These are phyloP conservation scores for Scolopax bukidnonensis DNA, from an alignment of 2,797 vertebrate species.

Conservation along the genomic window DNA sequence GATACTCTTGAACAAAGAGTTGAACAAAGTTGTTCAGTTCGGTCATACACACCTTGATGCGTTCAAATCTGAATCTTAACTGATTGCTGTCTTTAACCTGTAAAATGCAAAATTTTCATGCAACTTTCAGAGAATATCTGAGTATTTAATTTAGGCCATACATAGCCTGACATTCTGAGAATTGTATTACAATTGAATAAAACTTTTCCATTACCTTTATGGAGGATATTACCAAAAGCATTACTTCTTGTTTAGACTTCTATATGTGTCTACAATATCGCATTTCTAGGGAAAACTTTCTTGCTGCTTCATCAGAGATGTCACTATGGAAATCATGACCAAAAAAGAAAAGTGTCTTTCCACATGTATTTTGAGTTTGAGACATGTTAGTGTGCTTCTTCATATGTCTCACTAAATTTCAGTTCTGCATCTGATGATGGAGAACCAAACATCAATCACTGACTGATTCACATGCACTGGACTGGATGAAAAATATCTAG, in stretches of 20 bases:
- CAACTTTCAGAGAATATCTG: not conserved
- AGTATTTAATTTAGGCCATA: not conserved
- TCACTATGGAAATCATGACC: not conserved
- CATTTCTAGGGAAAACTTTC: not conserved
- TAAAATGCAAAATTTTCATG: not conserved
- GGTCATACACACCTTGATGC: not conserved
- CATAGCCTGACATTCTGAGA: not conserved
- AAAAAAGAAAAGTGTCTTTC: not conserved
- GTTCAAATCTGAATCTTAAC: not conserved
- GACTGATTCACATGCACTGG: not conserved
- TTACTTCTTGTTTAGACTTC: not conserved
- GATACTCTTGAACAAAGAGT: too few species aligned
- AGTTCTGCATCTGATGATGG: not conserved
- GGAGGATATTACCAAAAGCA: not conserved
- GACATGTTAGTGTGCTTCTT: not conserved
- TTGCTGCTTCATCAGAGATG: not conserved
- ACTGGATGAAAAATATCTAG: not conserved
- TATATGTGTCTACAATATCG: not conserved
- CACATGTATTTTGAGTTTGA: not conserved
- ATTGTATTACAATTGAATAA: not conserved
- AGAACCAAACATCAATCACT: not conserved
- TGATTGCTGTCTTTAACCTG: not conserved
- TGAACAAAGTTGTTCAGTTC: not conserved
- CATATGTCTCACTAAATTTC: not conserved
- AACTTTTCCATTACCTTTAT: not conserved